phyloP scores from a whole-genome alignment of 2,797 vertebrate species.

The Sternarchorhynchus goeldii region DNA sequence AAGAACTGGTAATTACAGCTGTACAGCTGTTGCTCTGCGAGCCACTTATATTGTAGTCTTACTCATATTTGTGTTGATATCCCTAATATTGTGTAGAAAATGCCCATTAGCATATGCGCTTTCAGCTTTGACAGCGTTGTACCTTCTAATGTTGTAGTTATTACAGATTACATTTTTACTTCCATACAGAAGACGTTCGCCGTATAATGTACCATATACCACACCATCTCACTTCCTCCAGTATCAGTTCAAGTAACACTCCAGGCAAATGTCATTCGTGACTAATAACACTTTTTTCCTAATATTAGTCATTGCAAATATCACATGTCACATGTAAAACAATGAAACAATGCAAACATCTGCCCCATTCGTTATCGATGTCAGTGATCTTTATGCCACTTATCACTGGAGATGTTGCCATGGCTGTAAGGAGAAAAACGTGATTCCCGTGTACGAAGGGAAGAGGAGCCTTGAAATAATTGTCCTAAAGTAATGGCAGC shows the following conservation, averaged over 20 bases:
- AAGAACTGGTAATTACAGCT: slow-evolving; percentile 8
- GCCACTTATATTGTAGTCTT: neutral
- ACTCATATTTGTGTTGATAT: neutral
- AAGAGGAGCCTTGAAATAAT: neutral
- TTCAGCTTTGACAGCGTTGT: neutral
- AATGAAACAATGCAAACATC: neutral
- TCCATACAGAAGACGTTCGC: neutral
- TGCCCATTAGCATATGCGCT: neutral
- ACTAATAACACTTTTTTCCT: slow-evolving; percentile 21
- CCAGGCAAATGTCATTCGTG: slow-evolving; percentile 33
- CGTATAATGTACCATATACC: neutral
- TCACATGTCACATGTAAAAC: neutral
- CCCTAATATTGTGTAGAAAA: neutral
- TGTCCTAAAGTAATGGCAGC: neutral
- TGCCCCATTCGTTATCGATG: neutral
- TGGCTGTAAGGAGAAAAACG: neutral
- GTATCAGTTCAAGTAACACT: slow-evolving; percentile 20
- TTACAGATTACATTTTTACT: neutral
- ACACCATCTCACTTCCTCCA: slow-evolving; percentile 4
- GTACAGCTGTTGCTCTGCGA: neutral
- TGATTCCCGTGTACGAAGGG: neutral
- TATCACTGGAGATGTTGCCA: neutral
- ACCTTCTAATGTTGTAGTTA: neutral
- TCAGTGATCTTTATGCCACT: neutral
- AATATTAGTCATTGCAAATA: slow-evolving; percentile 29